Evolutionary conservation across 2,797 vertebrate species (phyloP), one percentile per base, ranked within the genome.

Genomic region (Mastacembelus armatus): DNA sequence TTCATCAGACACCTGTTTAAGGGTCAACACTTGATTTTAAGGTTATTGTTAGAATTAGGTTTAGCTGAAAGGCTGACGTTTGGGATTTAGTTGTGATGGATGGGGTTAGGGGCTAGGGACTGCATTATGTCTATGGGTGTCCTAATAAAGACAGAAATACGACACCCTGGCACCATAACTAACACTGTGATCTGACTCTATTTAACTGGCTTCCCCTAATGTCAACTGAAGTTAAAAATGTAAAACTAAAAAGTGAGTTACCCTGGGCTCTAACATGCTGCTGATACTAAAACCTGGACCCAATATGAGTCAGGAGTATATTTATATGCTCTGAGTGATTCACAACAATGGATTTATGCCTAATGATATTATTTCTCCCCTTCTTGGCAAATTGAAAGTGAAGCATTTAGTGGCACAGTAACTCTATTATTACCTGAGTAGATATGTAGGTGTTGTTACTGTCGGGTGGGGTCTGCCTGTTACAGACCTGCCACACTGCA

Each of bases 111-210:
- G n/a, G n/a, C n/a, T n/a, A n/a, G n/a, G n/a, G n/a, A n/a, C n/a
- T n/a, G n/a, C n/a, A n/a, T n/a, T n/a, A n/a, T n/a, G n/a, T n/a
- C n/a, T n/a, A n/a, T n/a, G n/a, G n/a, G n/a, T n/a, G n/a, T n/a
- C n/a, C n/a, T n/a, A n/a, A n/a, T n/a, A n/a, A n/a, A n/a, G n/a
- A n/a, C n/a, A n/a, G n/a, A n/a, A n/a, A n/a, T n/a, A n/a, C n/a
- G n/a, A n/a, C n/a, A n/a, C n/a, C n/a, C 56, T 73, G 19, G 15
- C 29, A 45, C 39, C 45, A 38, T 47, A 58, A 47, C 50, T 26
- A 78, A 70, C 9, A 15, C 48, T 12, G 30, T 64, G 54, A 62
- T 36, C 26, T 77, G 66, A 38, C 43, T 47, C 49, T 72, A 27
- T 22, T 43, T 64, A 19, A 62, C 60, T 58, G 49, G 40, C 47